Conservation (phyloP, 2,888 invertebrate species). For the Halocaridina rubra region DNA sequence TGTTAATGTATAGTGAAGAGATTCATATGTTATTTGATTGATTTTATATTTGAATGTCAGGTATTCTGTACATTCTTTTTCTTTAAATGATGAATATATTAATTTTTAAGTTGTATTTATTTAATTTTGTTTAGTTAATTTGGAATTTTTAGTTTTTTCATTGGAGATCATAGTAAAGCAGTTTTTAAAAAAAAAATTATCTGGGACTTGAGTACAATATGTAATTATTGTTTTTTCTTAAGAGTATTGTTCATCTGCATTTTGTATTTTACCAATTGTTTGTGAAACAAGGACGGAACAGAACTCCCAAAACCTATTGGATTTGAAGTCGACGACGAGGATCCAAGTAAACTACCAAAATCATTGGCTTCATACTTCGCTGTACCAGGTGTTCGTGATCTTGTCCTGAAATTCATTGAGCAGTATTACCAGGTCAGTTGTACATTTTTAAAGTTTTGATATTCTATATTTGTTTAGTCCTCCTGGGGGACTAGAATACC, state of each 20-base stretch:
- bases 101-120: neutral
- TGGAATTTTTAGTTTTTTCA: neutral
- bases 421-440: slow-evolving; percentile 68
- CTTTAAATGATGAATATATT: neutral
- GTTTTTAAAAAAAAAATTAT: neutral
- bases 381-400: slow-evolving; percentile 19
- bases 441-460: neutral
- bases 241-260: neutral
- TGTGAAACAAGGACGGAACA: slow-evolving; percentile 80
- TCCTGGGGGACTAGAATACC: no score
- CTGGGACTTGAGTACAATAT: neutral
- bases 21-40: neutral
- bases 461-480: no score
- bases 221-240: neutral
- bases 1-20: no score
- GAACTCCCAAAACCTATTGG: slow-evolving; percentile 87
- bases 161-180: neutral
- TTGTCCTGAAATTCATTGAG: slow-evolving; percentile 69
- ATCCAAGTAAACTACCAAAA: slow-evolving; percentile 75
- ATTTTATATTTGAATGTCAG: neutral
- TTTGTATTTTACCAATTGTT: neutral
- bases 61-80: neutral
- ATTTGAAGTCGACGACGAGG: slow-evolving; percentile 81
- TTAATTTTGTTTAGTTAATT: neutral
- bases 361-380: slow-evolving; percentile 78